Evolutionary conservation across 2,888 invertebrate species (phyloP).

Genomic region (Brachycybe producta): DNA sequence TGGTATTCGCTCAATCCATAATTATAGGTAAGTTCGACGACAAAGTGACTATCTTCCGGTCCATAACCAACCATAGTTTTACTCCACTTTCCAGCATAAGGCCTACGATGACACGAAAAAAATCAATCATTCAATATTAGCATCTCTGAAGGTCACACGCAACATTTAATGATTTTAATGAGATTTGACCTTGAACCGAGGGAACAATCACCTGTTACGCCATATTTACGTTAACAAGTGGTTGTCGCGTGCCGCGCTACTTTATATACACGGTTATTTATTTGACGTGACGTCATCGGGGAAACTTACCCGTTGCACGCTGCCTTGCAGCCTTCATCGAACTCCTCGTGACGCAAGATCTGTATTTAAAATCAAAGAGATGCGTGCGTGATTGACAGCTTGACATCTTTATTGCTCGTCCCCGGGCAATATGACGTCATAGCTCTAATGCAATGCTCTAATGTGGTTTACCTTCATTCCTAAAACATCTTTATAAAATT

Average conservation of each 20-base stretch:
- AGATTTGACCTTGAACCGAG: background rate
- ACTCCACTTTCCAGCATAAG: slow-evolving; percentile 95
- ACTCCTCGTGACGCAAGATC: slow-evolving; percentile 94
- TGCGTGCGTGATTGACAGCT: slow-evolving; percentile 7
- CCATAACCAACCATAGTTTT: slow-evolving; percentile 99
- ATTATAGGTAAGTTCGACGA: slow-evolving; percentile 92
- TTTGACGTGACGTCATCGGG: too few species aligned
- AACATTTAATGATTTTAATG: background rate
- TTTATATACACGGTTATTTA: background rate
- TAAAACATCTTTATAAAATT: slow-evolving; percentile 77
- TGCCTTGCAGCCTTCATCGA: slow-evolving; percentile 90
- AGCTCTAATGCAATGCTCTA: background rate
- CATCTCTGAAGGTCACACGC: background rate
- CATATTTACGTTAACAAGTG: too few species aligned
- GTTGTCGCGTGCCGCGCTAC: too few species aligned
- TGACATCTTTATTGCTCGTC: too few species aligned
- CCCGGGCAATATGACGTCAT: too few species aligned
- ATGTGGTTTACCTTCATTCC: slow-evolving; percentile 82
- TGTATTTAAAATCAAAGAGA: slow-evolving; percentile 31
- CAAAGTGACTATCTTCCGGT: slow-evolving; percentile 86
- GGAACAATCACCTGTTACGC: background rate
- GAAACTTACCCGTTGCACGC: slow-evolving; percentile 87
- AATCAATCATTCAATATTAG: background rate
- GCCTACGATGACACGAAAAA: slow-evolving; percentile 45
- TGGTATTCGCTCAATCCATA: slow-evolving; percentile 81